phyloP scores from a whole-genome alignment of 2,888 invertebrate genomes.

The Parascotia fuliginaria region DNA sequence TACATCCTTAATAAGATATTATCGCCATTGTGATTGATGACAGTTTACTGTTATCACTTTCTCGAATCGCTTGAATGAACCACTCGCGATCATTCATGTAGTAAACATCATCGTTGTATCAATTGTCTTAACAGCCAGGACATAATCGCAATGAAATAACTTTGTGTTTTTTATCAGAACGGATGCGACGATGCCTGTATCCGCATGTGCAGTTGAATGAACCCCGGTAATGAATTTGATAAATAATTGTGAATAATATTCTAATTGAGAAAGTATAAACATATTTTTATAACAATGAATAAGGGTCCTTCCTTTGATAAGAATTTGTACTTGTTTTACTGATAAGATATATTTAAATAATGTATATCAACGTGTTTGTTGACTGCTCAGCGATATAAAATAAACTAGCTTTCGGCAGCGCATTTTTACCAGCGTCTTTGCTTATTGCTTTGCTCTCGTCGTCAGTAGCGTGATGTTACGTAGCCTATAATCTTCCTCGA shows the following conservation, averaged over 20 bases:
- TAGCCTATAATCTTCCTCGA: too few species aligned
- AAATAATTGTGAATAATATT: constrained; percentile 57
- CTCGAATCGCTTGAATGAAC: constrained; percentile 5
- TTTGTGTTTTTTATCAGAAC: constrained; percentile 55
- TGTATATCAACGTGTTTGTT: background rate
- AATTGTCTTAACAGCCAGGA: constrained; percentile 20
- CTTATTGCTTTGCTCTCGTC: too few species aligned
- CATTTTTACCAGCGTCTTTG: too few species aligned
- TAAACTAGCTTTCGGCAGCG: too few species aligned
- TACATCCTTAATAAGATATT: too few species aligned
- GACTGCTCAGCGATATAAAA: too few species aligned
- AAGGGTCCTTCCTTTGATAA: background rate
- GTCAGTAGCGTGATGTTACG: too few species aligned
- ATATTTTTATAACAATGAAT: constrained; percentile 24
- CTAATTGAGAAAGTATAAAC: constrained; percentile 35
- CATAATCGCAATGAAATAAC: constrained; percentile 31
- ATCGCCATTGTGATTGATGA: background rate
- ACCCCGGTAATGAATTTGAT: constrained; percentile 52
- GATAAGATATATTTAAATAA: background rate
- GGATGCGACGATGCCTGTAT: constrained; percentile 63
- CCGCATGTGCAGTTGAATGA: constrained; percentile 65
- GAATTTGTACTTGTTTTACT: background rate
- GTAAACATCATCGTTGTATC: constrained; percentile 13
- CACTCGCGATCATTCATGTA: constrained; percentile 11
- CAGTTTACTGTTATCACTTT: constrained; percentile 1